These are phyloP conservation scores for Tachuris rubrigastra DNA, from an alignment of 2,113 vertebrate genomes.

Conservation along the genomic window DNA sequence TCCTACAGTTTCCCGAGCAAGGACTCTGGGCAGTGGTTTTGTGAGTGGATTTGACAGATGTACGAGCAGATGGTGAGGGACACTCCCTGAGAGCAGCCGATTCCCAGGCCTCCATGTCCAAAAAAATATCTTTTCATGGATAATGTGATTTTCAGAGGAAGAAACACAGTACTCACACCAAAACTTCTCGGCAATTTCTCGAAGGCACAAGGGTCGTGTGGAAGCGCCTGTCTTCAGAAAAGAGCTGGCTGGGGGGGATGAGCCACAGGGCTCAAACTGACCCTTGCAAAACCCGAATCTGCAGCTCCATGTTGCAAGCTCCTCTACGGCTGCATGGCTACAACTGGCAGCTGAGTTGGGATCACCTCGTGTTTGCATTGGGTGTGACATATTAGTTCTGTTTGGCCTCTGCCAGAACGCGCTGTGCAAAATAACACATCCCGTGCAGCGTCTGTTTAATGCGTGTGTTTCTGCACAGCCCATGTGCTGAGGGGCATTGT, in stretches of 20 bases:
- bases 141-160: slow-evolving; percentile 59
- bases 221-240: neutral
- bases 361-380: neutral
- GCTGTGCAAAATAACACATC: neutral
- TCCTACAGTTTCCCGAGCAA: slow-evolving; percentile 7
- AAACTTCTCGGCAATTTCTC: neutral
- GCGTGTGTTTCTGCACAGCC: neutral
- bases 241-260: neutral
- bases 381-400: neutral
- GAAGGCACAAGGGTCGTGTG: neutral
- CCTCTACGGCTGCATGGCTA: neutral
- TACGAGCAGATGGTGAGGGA: slow-evolving; percentile 35
- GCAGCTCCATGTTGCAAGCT: neutral
- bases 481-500: neutral
- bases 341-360: accelerated
- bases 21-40: neutral
- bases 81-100: slow-evolving; percentile 19
- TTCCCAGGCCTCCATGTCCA: slow-evolving; percentile 48
- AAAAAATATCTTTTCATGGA: neutral
- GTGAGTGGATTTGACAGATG: slow-evolving; percentile 59
- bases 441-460: accelerated
- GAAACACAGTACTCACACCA: neutral
- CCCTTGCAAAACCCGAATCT: neutral
- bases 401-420: neutral
- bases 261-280: neutral